phyloP scores from a whole-genome alignment of 2,888 invertebrate genomes.

The Heliconius charithonia region DNA sequence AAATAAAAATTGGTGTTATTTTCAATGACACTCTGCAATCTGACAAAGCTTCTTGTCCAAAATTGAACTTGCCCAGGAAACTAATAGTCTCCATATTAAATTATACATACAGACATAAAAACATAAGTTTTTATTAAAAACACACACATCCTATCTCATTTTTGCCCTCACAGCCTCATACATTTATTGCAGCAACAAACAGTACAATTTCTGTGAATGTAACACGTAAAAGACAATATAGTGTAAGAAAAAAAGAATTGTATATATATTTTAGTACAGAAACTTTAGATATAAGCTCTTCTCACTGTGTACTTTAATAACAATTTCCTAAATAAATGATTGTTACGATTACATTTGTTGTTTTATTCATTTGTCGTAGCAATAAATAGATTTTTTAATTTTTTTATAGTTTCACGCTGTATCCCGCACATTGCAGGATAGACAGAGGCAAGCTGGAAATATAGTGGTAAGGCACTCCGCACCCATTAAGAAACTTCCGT shows the following conservation, averaged over 20 bases:
- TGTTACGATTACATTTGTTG: constrained; percentile 21
- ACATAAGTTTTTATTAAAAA: background rate
- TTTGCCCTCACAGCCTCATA: background rate
- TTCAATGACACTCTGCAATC: no score
- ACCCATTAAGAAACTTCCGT: no score
- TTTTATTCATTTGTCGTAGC: constrained; percentile 1
- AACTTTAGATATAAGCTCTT: constrained; percentile 14
- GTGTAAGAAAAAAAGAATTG: constrained; percentile 8
- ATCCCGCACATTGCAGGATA: no score
- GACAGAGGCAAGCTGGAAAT: no score
- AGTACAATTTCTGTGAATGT: constrained; percentile 28
- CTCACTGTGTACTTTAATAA: constrained; percentile 18
- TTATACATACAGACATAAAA: background rate
- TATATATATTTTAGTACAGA: constrained; percentile 18
- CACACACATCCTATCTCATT: background rate
- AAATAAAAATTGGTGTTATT: no score
- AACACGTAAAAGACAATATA: constrained; percentile 28
- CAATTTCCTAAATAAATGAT: constrained; percentile 24
- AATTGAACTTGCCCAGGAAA: no score
- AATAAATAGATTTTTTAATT: no score
- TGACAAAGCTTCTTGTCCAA: no score
- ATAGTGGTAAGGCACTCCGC: no score
- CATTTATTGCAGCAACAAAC: constrained; percentile 7
- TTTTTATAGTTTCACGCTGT: no score
- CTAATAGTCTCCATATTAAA: background rate